Percentiles rank a stretch among this genome's conserved stretches.
Evolutionary conservation across 2,797 vertebrate genomes (phyloP).

Genomic region (Sebastes hubbsi): DNA sequence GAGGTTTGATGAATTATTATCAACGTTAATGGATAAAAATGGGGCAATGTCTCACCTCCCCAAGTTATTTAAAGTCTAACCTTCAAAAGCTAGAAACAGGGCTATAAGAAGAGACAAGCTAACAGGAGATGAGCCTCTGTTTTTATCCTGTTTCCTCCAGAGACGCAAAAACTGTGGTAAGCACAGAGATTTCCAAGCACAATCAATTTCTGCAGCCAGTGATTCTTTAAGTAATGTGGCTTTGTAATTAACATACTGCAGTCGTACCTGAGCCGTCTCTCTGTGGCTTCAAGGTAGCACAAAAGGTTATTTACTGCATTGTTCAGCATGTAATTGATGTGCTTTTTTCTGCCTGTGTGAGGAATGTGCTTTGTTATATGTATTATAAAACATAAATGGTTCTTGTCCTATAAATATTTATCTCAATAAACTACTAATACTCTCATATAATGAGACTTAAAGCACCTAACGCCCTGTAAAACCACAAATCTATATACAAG

Average conservation of each 20-base stretch:
- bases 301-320: neutral
- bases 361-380: neutral
- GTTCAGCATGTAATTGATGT: neutral
- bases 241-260: constrained; percentile 29
- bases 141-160: neutral
- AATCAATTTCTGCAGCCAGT: constrained; percentile 15
- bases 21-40: neutral
- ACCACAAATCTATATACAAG: too few species aligned
- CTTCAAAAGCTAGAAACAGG: neutral
- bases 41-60: neutral
- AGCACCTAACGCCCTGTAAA: too few species aligned
- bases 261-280: neutral
- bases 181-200: neutral
- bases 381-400: neutral
- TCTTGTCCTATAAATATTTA: neutral
- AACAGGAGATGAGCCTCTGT: neutral
- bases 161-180: neutral
- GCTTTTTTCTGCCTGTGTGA: neutral
- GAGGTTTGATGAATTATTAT: neutral
- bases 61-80: neutral
- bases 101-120: neutral
- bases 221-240: neutral
- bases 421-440: neutral
- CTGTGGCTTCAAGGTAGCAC: neutral
- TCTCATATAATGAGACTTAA: neutral